Evolutionary conservation across 2,888 invertebrate species (phyloP).

Genomic region (Folsomia manolachei): DNA sequence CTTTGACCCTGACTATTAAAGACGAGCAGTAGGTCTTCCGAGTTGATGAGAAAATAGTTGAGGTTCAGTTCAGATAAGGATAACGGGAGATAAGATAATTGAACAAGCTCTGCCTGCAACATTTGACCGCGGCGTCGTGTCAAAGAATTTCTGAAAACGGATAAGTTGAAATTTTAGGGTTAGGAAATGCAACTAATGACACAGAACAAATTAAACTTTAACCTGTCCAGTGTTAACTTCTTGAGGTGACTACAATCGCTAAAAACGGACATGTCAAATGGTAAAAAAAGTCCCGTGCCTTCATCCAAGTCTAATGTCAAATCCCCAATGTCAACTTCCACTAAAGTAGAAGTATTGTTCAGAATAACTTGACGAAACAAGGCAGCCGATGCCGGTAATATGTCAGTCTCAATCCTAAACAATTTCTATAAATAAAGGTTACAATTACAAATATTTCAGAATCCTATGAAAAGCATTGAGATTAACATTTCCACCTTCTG

Average conservation of each 20-base stretch:
- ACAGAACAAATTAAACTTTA: neutral
- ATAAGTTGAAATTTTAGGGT: too few relatives aligned
- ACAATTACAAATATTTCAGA: too few relatives aligned
- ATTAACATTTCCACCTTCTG: too few relatives aligned
- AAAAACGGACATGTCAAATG: conserved; percentile 36
- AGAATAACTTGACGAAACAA: conserved; percentile 33
- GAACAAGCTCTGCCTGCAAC: conserved; percentile 36
- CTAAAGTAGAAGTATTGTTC: conserved; percentile 30
- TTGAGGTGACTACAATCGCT: conserved; percentile 29
- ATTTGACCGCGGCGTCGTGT: conserved; percentile 20
- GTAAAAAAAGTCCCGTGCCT: conserved; percentile 24
- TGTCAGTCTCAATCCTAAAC: conserved; percentile 38
- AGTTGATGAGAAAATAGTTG: conserved; percentile 43
- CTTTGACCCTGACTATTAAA: conserved; percentile 27
- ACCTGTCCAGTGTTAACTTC: conserved; percentile 43
- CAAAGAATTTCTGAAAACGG: neutral
- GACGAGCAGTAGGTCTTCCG: conserved; percentile 39
- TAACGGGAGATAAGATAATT: conserved; percentile 40
- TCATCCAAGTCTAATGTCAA: conserved; percentile 34
- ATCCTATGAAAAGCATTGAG: neutral
- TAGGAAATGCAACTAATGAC: neutral
- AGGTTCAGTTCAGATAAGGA: conserved; percentile 38
- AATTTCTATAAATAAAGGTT: conserved; percentile 16
- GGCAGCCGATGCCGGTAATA: conserved; percentile 37
- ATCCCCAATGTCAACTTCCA: conserved; percentile 43